These are phyloP conservation scores for Nanorana parkeri DNA, from an alignment of 2,113 vertebrate species.

Conservation along the genomic window DNA sequence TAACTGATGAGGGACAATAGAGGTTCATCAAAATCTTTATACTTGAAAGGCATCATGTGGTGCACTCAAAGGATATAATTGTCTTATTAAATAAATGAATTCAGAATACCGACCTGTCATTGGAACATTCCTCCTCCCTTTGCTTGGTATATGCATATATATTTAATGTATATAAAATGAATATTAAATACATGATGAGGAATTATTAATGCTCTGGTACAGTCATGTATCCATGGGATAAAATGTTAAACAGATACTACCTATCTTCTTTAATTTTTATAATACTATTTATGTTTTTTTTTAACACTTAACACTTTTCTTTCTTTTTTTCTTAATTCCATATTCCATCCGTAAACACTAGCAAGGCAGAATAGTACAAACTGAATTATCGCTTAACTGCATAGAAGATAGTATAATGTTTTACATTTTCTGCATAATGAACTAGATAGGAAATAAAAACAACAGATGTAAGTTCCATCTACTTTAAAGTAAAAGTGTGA, in stretches of 20 bases:
- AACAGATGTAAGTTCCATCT: no score
- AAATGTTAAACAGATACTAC: background rate
- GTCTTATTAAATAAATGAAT: slow-evolving; percentile 21
- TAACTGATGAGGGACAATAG: background rate
- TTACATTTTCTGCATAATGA: no score
- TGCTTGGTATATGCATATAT: slow-evolving; percentile 24
- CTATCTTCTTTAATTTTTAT: no score
- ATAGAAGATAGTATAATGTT: no score
- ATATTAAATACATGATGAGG: background rate
- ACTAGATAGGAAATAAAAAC: no score
- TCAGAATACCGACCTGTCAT: slow-evolving; percentile 6
- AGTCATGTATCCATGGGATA: background rate
- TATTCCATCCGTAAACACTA: no score
- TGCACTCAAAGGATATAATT: slow-evolving; percentile 23
- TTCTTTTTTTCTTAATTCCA: no score
- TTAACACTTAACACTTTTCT: no score
- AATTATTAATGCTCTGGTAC: slow-evolving; percentile 7
- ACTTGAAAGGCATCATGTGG: slow-evolving; percentile 7
- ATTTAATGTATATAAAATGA: slow-evolving; percentile 31
- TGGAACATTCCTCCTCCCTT: background rate
- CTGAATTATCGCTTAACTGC: no score
- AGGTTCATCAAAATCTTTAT: slow-evolving; percentile 5
- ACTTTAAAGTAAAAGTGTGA: no score
- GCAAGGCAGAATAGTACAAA: no score
- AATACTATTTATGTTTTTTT: no score